A percentile compares a stretch with the other conserved stretches of the same genome.
Conservation (phyloP, 2,113 vertebrate species). For the Argyrosomus japonicus region DNA sequence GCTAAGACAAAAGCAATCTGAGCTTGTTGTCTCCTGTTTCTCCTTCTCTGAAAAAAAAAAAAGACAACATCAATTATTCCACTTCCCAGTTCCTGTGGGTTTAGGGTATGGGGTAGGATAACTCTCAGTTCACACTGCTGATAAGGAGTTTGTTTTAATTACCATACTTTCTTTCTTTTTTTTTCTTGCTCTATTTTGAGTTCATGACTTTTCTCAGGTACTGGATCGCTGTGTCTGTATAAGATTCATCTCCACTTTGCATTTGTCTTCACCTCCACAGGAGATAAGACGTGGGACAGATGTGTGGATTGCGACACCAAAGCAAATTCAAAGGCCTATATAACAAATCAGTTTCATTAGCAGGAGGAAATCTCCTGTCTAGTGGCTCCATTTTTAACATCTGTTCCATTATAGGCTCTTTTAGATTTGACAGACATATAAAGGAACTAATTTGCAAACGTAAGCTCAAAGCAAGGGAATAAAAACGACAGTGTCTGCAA, state of each 20-base stretch:
- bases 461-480: constrained; percentile 26
- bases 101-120: constrained; percentile 30
- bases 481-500: constrained; percentile 15
- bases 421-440: constrained; percentile 22
- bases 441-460: constrained; percentile 46
- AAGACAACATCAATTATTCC: constrained; percentile 67
- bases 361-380: constrained; percentile 22
- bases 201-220: constrained; percentile 36
- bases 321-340: constrained; percentile 31
- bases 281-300: constrained; percentile 17
- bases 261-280: constrained; percentile 28
- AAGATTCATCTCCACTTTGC: constrained; percentile 42
- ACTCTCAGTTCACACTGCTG: constrained; percentile 50
- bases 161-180: constrained; percentile 37
- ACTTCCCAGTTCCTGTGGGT: constrained; percentile 55
- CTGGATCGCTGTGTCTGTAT: constrained; percentile 22
- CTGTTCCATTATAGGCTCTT: constrained; percentile 38
- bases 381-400: constrained; percentile 43
- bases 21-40: constrained; percentile 66
- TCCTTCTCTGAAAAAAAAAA: constrained; percentile 34
- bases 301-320: constrained; percentile 24
- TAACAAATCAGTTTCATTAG: constrained; percentile 70
- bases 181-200: constrained; percentile 54
- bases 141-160: constrained; percentile 63
- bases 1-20: constrained; percentile 57